Base-by-base conservation (phyloP, 2,797 vertebrate genomes). In the Oreortyx pictus region DNA sequence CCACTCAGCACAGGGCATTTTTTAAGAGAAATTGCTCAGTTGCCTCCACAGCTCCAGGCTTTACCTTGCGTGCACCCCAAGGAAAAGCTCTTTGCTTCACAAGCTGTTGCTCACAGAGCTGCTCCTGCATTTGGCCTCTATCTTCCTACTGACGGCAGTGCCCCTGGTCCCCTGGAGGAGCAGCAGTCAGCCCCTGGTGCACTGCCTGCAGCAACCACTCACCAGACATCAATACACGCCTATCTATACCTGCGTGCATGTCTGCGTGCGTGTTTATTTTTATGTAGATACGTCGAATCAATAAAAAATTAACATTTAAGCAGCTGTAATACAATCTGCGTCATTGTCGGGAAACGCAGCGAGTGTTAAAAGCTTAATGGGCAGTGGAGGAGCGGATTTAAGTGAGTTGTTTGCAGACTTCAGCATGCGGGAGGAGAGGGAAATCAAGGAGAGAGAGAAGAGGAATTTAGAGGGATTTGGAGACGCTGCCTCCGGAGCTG, bases 311-410 rank as follows among this genome's bases (percentile, higher is more conserved):
- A 92, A 91, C 86, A 37, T 94, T 94, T 92, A 70, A 95, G 93
- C 62, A 73, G 92, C 92, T 49, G 56, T 83, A 94, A 94, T 46
- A 59, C 6, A 57, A 82, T 35, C 83, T 37, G 57, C 11, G 1
- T 68, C 88, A 20, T 52, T 92, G 83, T 44, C 9, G 15, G 91
- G 95, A 96, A 96, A 66, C 50, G 88, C 68, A 75, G 83, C 35
- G 43, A 81, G 94, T 93, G 92, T 94, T 95, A 94, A 94, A 87
- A 91, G 91, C 94, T 91, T 95, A 94, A 94, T 90, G 93, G 94
- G 14, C 64, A 35, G 89, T 17, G 67, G 64, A 93, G 77, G 81
- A 56, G 84, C 0, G 33, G 88, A 66, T 93, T 86, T 70, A 56
- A 93, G 93, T 72, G 91, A 85, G 88, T 68, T 73, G 86, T 91